Evolutionary conservation across 1,140 invertebrate species (phyloP), one percentile per base, ranked within the genome.

Genomic region (Caenorhabditis elegans): DNA sequence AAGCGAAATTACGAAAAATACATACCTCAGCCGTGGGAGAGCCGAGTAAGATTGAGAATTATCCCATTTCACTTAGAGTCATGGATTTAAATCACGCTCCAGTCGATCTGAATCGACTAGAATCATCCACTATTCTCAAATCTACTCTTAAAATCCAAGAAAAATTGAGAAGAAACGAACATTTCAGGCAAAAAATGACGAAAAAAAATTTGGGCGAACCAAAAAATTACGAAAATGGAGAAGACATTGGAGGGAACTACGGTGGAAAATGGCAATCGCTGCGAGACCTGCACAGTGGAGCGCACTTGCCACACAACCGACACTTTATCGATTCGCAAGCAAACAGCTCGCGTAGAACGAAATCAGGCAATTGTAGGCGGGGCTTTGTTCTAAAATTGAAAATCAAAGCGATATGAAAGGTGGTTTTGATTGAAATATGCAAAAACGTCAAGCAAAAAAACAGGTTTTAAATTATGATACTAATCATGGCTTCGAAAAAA

Each of bases 1-100:
- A 5, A 26, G 28, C 11, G 22, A 51, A 48, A 77, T 11, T n/a
- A 77, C 43, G 51, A 79, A 77, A 77, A 48, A 77, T 48, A 49
- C 75, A 77, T 47, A 49, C 75, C 34, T 79, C 36, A 47, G 31
- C 55, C 34, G 22, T 55, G 28, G n/a, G 17, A 17, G 19, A 51
- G 51, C 46, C 60, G 60, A 70, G 49, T 78, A 78, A 78, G 49
- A 78, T 78, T 51, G 47, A 78, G 77, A 49, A 78, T 78, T 55
- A 34, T 34, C 24, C 26, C 46, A 78, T 78, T 39, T 19, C 5
- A 55, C 34, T 78, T 36, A 55, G 48, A 51, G 77, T 70, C 34
- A 70, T 39, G 34, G 60, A 43, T 70, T 70, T 39, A 19, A 70
- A 70, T 70, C 60, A 70, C 60, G 60, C 60, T 70, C 60, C 15